Base-by-base conservation (phyloP, 2,888 invertebrate species). In the Campopleginae sp. region DNA sequence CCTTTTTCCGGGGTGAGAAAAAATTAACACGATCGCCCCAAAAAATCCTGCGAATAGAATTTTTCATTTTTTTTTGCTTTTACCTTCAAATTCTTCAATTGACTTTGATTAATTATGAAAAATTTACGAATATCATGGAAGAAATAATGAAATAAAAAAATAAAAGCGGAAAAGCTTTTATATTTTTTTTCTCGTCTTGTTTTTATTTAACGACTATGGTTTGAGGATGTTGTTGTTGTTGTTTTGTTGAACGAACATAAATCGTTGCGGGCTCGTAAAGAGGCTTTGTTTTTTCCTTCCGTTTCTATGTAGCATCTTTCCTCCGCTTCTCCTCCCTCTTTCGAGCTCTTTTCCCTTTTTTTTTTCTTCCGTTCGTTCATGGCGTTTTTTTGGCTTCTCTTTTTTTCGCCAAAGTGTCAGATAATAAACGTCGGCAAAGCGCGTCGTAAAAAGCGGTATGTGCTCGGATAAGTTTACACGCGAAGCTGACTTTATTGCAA, bases 401-500 rank as follows among this genome's bases (percentile, higher is more conserved):
- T 48, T 70, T 84, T 81, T 76, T 27, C 82, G 23, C 76, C 82
- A 79, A 76, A 79, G 81, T 85, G 82, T 85, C 79, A 79, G 85
- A 82, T 82, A 82, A 82, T 85, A 85, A 85, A 85, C 85, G 85
- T 85, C 85, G 81, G 85, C 81, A 83, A 85, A 83, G 85, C 81
- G 81, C 85, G 83, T 85, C 85, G 85, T 87, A 82, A 84, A 82
- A 87, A 81, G 84, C 76, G 84, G 80, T 85, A 86, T 78, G 86
- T 86, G 76, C 85, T 70, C 75, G 85, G 82, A 85, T 85, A 85
- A 84, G 86, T 86, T 85, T 86, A 86, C 87, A 86, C 87, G 86
- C 84, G 83, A 85, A 84, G 82, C 85, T 84, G 82, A 87, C 82
- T 87, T 87, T 87, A 87, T 86, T 87, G 84, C 86, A 86, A 87